A percentile compares a stretch with the other conserved stretches of the same genome.
Evolutionary conservation across 2,797 vertebrate genomes (phyloP).

Genomic region (Zalophus californianus): DNA sequence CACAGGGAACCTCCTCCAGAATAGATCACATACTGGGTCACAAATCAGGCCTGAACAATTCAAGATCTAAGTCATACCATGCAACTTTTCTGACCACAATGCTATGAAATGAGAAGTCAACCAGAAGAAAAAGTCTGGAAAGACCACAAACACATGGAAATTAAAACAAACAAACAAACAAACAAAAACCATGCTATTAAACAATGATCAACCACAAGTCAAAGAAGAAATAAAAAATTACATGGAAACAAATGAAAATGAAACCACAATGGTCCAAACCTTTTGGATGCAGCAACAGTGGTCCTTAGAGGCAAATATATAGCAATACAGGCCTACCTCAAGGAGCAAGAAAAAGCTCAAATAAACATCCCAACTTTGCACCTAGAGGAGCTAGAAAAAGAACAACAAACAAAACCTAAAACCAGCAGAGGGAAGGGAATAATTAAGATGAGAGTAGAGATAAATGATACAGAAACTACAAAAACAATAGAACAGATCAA

Average conservation of each 20-base stretch:
- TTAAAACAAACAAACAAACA: background rate
- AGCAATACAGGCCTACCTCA: background rate
- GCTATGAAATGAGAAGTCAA: background rate
- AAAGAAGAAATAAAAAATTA: background rate
- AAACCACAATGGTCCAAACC: background rate
- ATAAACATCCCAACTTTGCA: background rate
- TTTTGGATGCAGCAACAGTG: background rate
- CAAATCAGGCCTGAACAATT: background rate
- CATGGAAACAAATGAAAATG: background rate
- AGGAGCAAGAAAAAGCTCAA: background rate
- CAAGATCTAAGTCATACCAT: background rate
- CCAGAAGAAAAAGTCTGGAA: background rate
- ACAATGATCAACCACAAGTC: background rate
- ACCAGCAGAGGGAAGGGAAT: background rate
- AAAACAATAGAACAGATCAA: background rate
- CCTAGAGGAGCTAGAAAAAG: background rate
- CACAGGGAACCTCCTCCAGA: background rate
- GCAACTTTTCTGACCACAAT: background rate
- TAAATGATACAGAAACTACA: background rate
- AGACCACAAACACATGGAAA: background rate
- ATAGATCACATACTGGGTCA: background rate
- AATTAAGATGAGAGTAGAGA: background rate
- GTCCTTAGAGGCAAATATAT: background rate
- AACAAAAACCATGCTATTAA: background rate
- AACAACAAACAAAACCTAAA: background rate